phyloP scores from a whole-genome alignment of 2,888 invertebrate genomes.

The Ypsolopha sequella region DNA sequence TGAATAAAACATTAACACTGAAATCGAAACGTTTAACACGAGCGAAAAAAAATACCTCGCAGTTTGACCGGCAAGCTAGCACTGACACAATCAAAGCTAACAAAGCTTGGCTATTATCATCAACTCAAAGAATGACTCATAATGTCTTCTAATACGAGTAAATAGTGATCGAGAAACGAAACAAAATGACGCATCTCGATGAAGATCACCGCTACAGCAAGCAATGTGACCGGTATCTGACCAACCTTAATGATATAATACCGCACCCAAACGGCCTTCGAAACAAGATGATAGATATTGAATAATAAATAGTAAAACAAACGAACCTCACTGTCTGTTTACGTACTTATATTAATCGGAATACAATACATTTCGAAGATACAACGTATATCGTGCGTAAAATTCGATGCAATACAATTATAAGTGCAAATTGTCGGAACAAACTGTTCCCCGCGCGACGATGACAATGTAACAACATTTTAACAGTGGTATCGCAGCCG shows the following conservation, averaged over 20 bases:
- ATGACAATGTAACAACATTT: no score
- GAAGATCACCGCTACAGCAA: neutral
- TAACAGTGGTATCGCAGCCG: no score
- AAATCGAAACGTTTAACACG: neutral
- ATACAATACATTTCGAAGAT: neutral
- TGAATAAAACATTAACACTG: slow-evolving; percentile 18
- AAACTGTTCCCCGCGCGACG: neutral
- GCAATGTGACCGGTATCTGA: neutral
- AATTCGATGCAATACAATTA: neutral
- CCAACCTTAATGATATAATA: neutral
- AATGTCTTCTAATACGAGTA: neutral
- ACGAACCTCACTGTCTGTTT: neutral
- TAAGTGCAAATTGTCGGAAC: neutral
- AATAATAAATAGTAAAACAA: neutral
- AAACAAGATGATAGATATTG: neutral
- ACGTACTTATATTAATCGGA: neutral
- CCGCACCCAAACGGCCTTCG: neutral
- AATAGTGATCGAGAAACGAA: neutral
- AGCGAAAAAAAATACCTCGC: no score
- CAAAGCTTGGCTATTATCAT: neutral
- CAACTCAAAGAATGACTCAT: neutral
- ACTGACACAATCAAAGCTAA: slow-evolving; percentile 3
- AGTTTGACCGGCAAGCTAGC: no score
- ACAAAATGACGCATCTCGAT: neutral
- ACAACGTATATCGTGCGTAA: neutral